A percentile compares a stretch with the other conserved stretches of the same genome.
Conservation (phyloP, 1,140 invertebrate species). For the Holcopasites calliopsidis region DNA sequence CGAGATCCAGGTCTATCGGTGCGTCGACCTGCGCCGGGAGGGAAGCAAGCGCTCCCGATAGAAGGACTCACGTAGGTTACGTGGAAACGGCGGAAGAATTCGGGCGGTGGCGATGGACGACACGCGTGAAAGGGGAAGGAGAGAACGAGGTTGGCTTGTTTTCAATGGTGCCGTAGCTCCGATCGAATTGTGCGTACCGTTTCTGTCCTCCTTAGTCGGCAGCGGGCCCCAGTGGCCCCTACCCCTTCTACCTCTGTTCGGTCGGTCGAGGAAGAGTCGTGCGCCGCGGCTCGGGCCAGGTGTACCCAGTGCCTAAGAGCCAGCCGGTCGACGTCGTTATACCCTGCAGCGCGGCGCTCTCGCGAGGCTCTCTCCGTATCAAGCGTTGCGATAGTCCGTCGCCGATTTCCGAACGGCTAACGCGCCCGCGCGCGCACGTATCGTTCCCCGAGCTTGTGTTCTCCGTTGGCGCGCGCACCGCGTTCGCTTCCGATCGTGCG, state of each 20-base stretch:
- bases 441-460: too few relatives aligned
- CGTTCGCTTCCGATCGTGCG: conserved; percentile 34
- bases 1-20: conserved; percentile 41
- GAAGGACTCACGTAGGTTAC: conserved; percentile 7
- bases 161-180: conserved; percentile 78
- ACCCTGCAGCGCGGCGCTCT: conserved; percentile 47
- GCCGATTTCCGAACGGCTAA: conserved; percentile 32
- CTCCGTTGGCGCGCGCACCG: conserved; percentile 47
- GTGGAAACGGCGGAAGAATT: conserved; percentile 46
- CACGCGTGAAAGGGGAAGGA: background rate
- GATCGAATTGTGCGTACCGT: conserved; percentile 79
- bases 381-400: too few relatives aligned
- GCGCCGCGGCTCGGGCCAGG: conserved; percentile 57
- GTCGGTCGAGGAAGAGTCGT: conserved; percentile 77
- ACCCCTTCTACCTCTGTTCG: conserved; percentile 70
- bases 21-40: background rate
- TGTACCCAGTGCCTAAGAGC: conserved; percentile 65
- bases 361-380: conserved; percentile 34
- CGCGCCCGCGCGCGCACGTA: conserved; percentile 35
- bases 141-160: conserved; percentile 67
- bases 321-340: conserved; percentile 63
- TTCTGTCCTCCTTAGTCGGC: conserved; percentile 78
- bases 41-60: conserved; percentile 13
- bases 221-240: conserved; percentile 60
- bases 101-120: conserved; percentile 38